Base-by-base conservation (phyloP, 2,113 vertebrate species). In the Anhinga rufa region DNA sequence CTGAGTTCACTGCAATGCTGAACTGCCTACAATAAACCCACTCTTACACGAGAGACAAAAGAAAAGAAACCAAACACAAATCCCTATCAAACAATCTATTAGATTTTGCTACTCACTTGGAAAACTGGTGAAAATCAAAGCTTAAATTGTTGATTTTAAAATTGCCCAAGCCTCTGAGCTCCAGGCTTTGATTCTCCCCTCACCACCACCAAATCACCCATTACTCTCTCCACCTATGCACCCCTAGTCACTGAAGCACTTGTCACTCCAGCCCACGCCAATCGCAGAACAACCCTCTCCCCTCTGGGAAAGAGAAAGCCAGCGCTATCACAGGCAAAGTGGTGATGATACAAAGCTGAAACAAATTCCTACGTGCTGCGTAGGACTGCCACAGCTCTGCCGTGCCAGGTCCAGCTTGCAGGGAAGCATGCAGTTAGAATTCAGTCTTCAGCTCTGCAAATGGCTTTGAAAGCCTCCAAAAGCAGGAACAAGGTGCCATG, bases 1-100 rank as follows among this genome's bases (percentile, higher is more conserved):
- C 94, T 18, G 46, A 71, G 78, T 74, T 69, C 38, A 4, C 85
- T 51, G 78, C 72, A 8, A 2, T 1, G 22, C 61, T 42, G 25
- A 49, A 5, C 81, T 36, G 74, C 88, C 57, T 4, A 2, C 2
- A 0, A 49, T 7, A 38, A 71, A 32, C 48, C 42, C 44, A 1
- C 20, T 1, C 1, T 5, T 4, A 17, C 62, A 17, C 0, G 2
- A 75, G n/a, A 61, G 29, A 40, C 77, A 64, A 55, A 14, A 28
- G 58, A n/a, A 57, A 69, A 44, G 49, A 44, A 64, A 42, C 40
- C 81, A 17, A 86, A 34, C 38, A 20, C 12, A 69, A 65, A 34
- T 5, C 86, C 80, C 44, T 3, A 2, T 6, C 78, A 55, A 42
- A 29, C 46, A n/a, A 26, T 4, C 40, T 5, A 7, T 5, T 2